A percentile compares a stretch with the other conserved stretches of the same genome.
Evolutionary conservation across 1,140 invertebrate species (phyloP).

Genomic region (Drosophila ambigua): DNA sequence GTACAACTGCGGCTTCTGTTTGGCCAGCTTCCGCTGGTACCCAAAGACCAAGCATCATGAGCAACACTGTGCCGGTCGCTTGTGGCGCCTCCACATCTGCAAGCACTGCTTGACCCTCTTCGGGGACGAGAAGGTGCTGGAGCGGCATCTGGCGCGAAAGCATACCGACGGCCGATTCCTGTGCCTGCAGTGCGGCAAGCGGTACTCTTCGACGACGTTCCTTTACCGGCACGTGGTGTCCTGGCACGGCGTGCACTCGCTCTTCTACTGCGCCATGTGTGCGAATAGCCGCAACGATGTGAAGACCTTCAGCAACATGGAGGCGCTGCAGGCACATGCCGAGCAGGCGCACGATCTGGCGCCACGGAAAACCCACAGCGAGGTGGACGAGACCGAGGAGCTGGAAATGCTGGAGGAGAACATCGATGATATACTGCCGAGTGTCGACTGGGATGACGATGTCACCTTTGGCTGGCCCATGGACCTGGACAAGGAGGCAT

Average conservation of each 20-base stretch:
- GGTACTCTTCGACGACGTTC: slow-evolving; percentile 51
- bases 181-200: slow-evolving; percentile 69
- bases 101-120: slow-evolving; percentile 58
- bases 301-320: slow-evolving; percentile 51
- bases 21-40: slow-evolving; percentile 41
- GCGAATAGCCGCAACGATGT: slow-evolving; percentile 54
- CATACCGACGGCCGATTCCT: slow-evolving; percentile 46
- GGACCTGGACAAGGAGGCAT: slow-evolving; percentile 59
- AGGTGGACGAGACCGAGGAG: slow-evolving; percentile 62
- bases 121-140: slow-evolving; percentile 44
- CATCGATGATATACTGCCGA: slow-evolving; percentile 64
- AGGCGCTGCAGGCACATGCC: slow-evolving; percentile 48
- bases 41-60: slow-evolving; percentile 51
- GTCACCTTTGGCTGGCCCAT: slow-evolving; percentile 65
- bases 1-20: slow-evolving; percentile 52
- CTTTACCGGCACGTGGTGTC: slow-evolving; percentile 62
- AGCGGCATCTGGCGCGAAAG: slow-evolving; percentile 55
- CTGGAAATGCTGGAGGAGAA: slow-evolving; percentile 73
- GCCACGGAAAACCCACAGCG: slow-evolving; percentile 24
- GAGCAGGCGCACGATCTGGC: slow-evolving; percentile 44
- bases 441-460: slow-evolving; percentile 65
- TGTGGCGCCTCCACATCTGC: slow-evolving; percentile 52
- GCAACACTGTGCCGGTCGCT: slow-evolving; percentile 40
- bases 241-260: slow-evolving; percentile 64
- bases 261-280: slow-evolving; percentile 69